Base-by-base conservation (phyloP, 1,140 invertebrate species). In the Harpegnathos saltator region DNA sequence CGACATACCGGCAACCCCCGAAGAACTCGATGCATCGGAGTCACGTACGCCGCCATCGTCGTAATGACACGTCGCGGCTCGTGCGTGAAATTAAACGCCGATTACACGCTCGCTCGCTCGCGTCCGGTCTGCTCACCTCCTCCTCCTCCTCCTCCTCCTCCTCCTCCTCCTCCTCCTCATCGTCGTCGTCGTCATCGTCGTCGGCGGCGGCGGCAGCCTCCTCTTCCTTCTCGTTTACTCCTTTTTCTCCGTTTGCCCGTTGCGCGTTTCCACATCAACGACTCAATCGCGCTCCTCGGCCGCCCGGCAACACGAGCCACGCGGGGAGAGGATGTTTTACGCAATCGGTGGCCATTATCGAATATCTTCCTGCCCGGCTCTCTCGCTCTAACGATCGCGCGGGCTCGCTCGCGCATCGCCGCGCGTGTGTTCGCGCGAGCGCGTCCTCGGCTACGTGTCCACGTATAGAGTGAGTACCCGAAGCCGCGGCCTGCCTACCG, bases 341-440 rank as follows among this genome's bases (percentile, higher is more conserved):
- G 82, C 86, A 87, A 88, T 71, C 75, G 86, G 83, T 59, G 74
- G 85, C 85, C 66, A 88, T 88, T 87, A 88, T 88, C 86, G 86
- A 88, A 84, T 87, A 82, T 87, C 75, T 88, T 82, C 75, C 59
- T 88, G 61, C 61, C 72, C 68, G 17, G 15, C 65, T 44, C 44
- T 72, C 50, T 50, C 26, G 59, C 17, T 44, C 54, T 82, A 74
- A 82, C 83, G 83, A 85, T 65, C 82, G 29, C 29, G 63, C 33
- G 19, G 65, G 29, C 75, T 69, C 65, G 58, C n/a, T n/a, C n/a
- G n/a, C n/a, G n/a, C n/a, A n/a, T n/a, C n/a, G n/a, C n/a, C 82
- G 68, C 59, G 24, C 66, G 15, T 44, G 26, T 56, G 69, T 63
- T 19, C 82, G 73, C 73, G 58, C 50, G 56, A 44, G 38, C 38